phyloP scores from a whole-genome alignment of 2,113 vertebrate genomes.

The Acrocephalus kingi region DNA sequence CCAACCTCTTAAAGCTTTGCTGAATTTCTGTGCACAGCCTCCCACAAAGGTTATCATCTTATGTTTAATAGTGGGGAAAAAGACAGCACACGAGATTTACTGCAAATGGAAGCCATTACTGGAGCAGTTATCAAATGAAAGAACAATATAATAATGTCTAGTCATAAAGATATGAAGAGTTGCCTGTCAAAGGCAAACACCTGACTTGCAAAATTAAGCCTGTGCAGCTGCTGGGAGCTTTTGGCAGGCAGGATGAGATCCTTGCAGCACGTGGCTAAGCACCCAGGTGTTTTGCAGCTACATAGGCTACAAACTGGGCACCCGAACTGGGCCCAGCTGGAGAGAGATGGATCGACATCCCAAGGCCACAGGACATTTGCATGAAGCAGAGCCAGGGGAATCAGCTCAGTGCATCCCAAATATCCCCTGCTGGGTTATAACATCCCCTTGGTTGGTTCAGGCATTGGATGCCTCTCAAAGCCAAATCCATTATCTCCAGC shows the following conservation, averaged over 20 bases:
- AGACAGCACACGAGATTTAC: constrained; percentile 41
- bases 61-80: constrained; percentile 25
- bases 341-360: not conserved
- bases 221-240: not conserved
- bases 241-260: not conserved
- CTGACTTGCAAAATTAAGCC: constrained; percentile 18
- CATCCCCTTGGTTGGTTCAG: not conserved
- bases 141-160: constrained; percentile 57
- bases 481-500: not conserved
- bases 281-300: not conserved
- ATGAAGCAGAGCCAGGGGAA: not conserved
- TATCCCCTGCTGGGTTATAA: not conserved
- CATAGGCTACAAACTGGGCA: not conserved
- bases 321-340: not conserved
- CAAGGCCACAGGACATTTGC: not conserved
- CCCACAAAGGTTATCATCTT: constrained; percentile 38
- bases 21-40: not conserved
- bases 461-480: not conserved
- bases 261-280: not conserved
- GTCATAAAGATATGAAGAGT: constrained; percentile 36
- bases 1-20: not conserved
- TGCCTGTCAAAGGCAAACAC: constrained; percentile 36
- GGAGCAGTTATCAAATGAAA: constrained; percentile 64
- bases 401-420: not conserved
- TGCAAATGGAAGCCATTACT: constrained; percentile 62